A percentile compares a stretch with the other conserved stretches of the same genome.
phyloP scores from a whole-genome alignment of 2,797 vertebrate genomes.

The Anabas testudineus region DNA sequence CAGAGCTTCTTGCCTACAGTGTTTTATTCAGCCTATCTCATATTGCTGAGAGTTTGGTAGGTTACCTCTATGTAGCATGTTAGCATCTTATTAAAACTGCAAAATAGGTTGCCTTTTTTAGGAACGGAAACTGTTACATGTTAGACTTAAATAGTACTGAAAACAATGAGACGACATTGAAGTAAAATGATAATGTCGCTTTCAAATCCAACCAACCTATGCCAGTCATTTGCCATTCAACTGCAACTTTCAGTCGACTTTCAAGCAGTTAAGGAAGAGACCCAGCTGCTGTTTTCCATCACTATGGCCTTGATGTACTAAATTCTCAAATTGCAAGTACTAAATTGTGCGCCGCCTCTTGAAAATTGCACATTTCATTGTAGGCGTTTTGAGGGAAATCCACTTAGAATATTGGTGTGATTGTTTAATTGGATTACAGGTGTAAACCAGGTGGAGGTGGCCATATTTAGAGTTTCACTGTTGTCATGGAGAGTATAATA shows the following conservation, averaged over 20 bases:
- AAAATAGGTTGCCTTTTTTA: constrained; percentile 54
- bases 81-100: constrained; percentile 69
- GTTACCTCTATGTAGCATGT: constrained; percentile 70
- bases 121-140: constrained; percentile 43
- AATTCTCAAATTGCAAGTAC: too few species aligned
- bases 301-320: too few species aligned
- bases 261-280: neutral
- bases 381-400: too few species aligned
- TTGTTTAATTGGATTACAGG: too few species aligned
- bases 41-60: constrained; percentile 54
- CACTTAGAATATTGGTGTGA: too few species aligned
- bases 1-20: constrained; percentile 62
- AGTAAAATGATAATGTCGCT: constrained; percentile 37
- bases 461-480: too few species aligned
- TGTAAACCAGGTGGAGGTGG: too few species aligned
- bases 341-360: too few species aligned
- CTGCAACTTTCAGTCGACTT: neutral
- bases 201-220: constrained; percentile 21
- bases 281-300: neutral
- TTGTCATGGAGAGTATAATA: too few species aligned
- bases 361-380: too few species aligned
- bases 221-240: neutral
- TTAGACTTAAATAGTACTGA: constrained; percentile 35
- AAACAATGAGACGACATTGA: constrained; percentile 25
- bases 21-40: constrained; percentile 59